Percentiles rank a stretch among this genome's conserved stretches.
Conservation (phyloP, 2,888 invertebrate species). For the Phaonia tiefii region DNA sequence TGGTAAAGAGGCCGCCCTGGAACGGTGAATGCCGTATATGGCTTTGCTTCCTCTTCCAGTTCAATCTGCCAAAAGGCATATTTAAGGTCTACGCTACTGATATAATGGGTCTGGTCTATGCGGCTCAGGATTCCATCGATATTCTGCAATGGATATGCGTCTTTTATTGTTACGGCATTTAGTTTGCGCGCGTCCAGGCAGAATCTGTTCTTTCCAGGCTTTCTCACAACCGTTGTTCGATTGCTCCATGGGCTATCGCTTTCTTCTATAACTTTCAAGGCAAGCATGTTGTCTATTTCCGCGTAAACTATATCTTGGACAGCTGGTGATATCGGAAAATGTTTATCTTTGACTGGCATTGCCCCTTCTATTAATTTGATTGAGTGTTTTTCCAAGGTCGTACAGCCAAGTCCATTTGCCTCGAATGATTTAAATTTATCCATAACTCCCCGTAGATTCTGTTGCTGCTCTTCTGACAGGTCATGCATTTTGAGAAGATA, state of each 20-base stretch:
- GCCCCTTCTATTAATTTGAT: constrained; percentile 13
- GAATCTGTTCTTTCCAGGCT: constrained; percentile 69
- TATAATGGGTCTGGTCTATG: constrained; percentile 37
- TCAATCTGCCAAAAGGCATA: constrained; percentile 36
- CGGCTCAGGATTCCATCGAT: constrained; percentile 33
- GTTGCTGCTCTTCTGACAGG: background rate
- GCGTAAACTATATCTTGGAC: constrained; percentile 6
- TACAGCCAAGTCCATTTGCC: background rate
- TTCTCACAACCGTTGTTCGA: too few relatives aligned
- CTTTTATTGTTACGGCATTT: constrained; percentile 63
- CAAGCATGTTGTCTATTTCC: constrained; percentile 12
- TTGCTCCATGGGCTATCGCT: too few relatives aligned
- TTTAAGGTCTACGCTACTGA: constrained; percentile 28
- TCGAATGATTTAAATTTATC: constrained; percentile 15
- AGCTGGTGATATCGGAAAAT: constrained; percentile 17
- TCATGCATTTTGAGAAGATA: background rate
- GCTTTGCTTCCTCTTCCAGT: constrained; percentile 7
- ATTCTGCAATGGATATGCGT: too few relatives aligned
- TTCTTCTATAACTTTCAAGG: constrained; percentile 70
- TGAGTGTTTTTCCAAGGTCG: background rate
- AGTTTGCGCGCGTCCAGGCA: constrained; percentile 71
- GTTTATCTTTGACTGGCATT: constrained; percentile 11
- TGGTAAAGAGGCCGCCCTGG: background rate
- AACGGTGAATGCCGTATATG: constrained; percentile 1
- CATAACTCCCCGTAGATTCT: background rate